A percentile compares a stretch with the other conserved stretches of the same genome.
Evolutionary conservation across 2,113 vertebrate species (phyloP).

Genomic region (Gymnocephalus cernua): DNA sequence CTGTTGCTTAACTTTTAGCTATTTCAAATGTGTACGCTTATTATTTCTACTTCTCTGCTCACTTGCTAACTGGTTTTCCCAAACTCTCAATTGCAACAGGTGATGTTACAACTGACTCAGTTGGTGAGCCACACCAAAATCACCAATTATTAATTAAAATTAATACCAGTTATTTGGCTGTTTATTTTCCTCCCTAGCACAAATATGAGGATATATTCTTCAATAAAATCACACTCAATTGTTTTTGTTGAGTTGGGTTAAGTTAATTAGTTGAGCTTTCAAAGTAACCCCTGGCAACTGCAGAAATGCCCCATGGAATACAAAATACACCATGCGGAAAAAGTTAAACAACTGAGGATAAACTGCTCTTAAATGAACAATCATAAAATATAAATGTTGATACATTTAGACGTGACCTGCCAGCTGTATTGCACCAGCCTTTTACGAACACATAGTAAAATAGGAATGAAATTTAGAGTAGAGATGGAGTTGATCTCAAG

Average conservation of each 20-base stretch:
- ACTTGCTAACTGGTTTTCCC: background rate
- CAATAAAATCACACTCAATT: background rate
- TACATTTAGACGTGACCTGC: background rate
- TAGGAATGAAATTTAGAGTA: background rate
- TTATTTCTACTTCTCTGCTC: background rate
- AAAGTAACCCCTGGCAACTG: background rate
- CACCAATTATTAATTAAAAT: background rate
- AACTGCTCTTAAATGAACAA: background rate
- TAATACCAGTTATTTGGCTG: no score
- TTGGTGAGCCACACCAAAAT: no score
- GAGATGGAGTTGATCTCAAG: background rate
- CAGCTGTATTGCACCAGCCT: background rate
- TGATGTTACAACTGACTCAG: background rate
- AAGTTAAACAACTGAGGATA: background rate
- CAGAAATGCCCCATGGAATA: background rate
- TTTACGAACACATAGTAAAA: background rate
- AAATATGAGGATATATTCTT: background rate
- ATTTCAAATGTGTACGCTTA: no score
- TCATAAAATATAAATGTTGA: constrained; percentile 13
- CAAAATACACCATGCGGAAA: background rate
- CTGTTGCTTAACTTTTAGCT: no score
- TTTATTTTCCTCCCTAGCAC: background rate
- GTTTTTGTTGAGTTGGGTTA: background rate
- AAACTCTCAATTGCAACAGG: background rate
- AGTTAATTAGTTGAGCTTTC: background rate